Percentiles rank a stretch among this genome's conserved stretches.
Evolutionary conservation across 1,140 invertebrate species (phyloP).

Genomic region (Drosophila biarmipes): DNA sequence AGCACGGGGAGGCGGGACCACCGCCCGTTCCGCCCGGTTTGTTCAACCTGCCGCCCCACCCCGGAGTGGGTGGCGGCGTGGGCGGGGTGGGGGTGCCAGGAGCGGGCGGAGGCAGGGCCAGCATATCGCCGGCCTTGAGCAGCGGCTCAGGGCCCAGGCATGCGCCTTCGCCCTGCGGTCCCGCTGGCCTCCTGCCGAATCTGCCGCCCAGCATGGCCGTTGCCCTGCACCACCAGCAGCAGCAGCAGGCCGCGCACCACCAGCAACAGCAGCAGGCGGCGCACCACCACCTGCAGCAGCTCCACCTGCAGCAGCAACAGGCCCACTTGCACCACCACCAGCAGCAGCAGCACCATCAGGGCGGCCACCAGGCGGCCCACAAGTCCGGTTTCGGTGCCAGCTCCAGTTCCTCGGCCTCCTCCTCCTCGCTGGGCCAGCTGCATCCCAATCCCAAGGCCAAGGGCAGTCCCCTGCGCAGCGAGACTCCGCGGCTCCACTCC

Average conservation of each 20-base stretch:
- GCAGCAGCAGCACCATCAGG: conserved; percentile 76
- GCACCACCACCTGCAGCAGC: conserved; percentile 63
- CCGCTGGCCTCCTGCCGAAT: conserved; percentile 59
- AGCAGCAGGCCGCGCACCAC: conserved; percentile 47
- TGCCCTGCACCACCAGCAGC: conserved; percentile 80
- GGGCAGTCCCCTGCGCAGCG: conserved; percentile 86
- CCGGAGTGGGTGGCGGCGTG: conserved; percentile 56
- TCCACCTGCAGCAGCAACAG: conserved; percentile 75
- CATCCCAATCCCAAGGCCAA: conserved; percentile 66
- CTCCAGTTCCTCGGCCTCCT: conserved; percentile 55
- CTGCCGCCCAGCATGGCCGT: conserved; percentile 81
- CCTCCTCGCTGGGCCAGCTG: conserved; percentile 22
- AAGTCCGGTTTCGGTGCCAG: conserved; percentile 74
- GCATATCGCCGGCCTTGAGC: conserved; percentile 78
- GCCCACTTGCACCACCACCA: conserved; percentile 5
- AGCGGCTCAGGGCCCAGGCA: conserved; percentile 77
- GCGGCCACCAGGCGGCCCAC: conserved; percentile 40
- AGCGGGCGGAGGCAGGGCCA: conserved; percentile 67
- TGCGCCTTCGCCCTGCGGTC: conserved; percentile 78
- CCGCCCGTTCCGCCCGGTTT: conserved; percentile 80
- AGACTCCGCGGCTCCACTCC: conserved; percentile 85
- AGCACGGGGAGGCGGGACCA: conserved; percentile 1
- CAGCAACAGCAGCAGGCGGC: conserved; percentile 68
- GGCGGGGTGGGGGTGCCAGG: conserved; percentile 78
- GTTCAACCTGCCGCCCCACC: conserved; percentile 80